Base-by-base conservation (phyloP, 2,888 invertebrate species). In the Plagodis pulveraria region DNA sequence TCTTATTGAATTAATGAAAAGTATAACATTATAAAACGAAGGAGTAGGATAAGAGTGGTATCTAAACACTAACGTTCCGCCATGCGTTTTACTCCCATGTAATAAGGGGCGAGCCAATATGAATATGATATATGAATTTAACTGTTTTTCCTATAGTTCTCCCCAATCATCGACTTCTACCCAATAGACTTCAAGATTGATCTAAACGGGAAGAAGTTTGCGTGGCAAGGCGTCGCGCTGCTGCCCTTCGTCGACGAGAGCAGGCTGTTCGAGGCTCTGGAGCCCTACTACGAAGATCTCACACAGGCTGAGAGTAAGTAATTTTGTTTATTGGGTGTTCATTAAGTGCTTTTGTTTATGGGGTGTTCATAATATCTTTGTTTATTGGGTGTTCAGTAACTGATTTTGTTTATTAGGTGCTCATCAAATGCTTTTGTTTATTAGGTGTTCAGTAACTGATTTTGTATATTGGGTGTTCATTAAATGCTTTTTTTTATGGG, bases 211-310 rank as follows among this genome's bases (percentile, higher is more conserved):
- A 99, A 99, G 91, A 99, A 99, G 88, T 99, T 97, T 91, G 99
- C 99, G 50, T 99, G 99, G 99, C 99, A 99, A 91, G 99, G 99
- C 46, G 99, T 99, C 2, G 99, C 99, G 0, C 88, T 99, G 43
- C 90, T 99, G 64, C 99, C 99, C 6, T 99, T 99, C 88, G 99
- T 99, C 0, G 99, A 99, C 72, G 99, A 99, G 89, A 94, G 94
- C 58, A 90, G 99, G 61, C 93, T 99, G 54, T 96, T 97, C 80
- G 95, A 95, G 73, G 97, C 99, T 0, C 86, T 99, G 41, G 94
- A 95, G 72, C 95, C 96, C 0, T 97, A 96, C 69, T 98, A 99
- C 77, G 91, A 94, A 0, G 91, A 95, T 56, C 89, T 99, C 41
- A 96, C 98, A 0, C 94, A 94, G 8, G 98, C 96, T 52, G 99